Percentiles rank a stretch among this genome's conserved stretches.
These are phyloP conservation scores for Rhagonycha lutea DNA, from an alignment of 2,888 invertebrate species.

Conservation along the genomic window DNA sequence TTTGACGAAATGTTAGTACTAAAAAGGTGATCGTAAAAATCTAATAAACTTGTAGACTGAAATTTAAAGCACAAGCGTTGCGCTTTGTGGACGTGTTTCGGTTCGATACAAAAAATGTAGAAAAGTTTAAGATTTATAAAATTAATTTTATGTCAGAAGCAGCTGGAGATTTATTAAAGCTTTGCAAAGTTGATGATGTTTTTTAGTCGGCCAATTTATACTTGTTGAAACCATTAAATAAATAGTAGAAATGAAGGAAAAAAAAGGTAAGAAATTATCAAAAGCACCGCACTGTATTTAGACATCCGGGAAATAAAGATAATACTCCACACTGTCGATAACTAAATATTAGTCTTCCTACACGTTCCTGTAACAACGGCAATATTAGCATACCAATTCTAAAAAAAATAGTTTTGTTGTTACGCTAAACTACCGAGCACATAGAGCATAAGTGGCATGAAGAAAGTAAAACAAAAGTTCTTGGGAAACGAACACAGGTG, in stretches of 20 bases:
- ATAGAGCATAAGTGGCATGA: background rate
- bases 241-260: background rate
- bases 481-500: slow-evolving; percentile 6
- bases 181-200: background rate
- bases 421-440: background rate
- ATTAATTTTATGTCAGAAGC: background rate
- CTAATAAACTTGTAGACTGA: background rate
- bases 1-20: background rate
- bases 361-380: slow-evolving; percentile 9
- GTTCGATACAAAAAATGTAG: background rate
- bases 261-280: slow-evolving; percentile 11
- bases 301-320: slow-evolving; percentile 17
- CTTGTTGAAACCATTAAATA: background rate
- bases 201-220: background rate
- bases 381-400: slow-evolving; percentile 2
- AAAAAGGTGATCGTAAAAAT: background rate
- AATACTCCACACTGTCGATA: slow-evolving; percentile 12
- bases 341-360: slow-evolving; percentile 16
- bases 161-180: background rate
- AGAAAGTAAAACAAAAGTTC: background rate
- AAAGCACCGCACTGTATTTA: slow-evolving; percentile 3
- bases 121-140: background rate
- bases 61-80: background rate
- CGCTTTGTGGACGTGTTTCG: background rate
- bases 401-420: background rate